Base-by-base conservation (phyloP, 2,113 vertebrate species). In the Gymnarchus niloticus region DNA sequence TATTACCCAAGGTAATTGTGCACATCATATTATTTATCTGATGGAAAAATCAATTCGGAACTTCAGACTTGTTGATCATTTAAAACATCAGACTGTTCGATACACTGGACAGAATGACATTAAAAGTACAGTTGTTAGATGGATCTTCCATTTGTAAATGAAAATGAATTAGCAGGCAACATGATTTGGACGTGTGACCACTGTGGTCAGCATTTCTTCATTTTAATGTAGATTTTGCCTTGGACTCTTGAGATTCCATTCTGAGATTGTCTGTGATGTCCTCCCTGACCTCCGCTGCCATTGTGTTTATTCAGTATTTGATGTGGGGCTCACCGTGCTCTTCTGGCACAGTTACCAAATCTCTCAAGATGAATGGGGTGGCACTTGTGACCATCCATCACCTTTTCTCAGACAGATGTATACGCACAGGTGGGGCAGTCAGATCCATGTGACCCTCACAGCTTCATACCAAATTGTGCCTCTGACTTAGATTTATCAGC, bases 151-250 rank as follows among this genome's bases (percentile, higher is more conserved):
- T 92, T 91, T 90, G 87, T 87, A 87, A 92, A 93, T 92, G 91
- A 91, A 87, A 91, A 93, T 93, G 91, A 92, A 94, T 93, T 92
- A 92, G 65, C 83, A 17, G 1, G n/a, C 88, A 87, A 88, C 89
- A 86, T 88, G 76, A 44, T 54, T 69, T 80, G 69, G 51, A 87
- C 78, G 69, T 56, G 56, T 19, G 85, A 23, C 23, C 10, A 19
- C 25, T 82, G 49, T 51, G 33, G 80, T 19, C 23, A 49, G 41
- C 80, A 0, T 82, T 52, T 33, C 25, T 33, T 54, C 33, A 28
- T 57, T 48, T 83, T 59, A 78, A 48, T 48, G 48, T 25, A 49
- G n/a, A 73, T 73, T 23, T 5, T 73, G 28, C 85, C 73, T 61
- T 19, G 69, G 80, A 6, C 12, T 73, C 49, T 65, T 84, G 37